Evolutionary conservation across 2,113 vertebrate genomes (phyloP), one percentile per base, ranked within the genome.

Genomic region (Oreotrochilus melanogaster): DNA sequence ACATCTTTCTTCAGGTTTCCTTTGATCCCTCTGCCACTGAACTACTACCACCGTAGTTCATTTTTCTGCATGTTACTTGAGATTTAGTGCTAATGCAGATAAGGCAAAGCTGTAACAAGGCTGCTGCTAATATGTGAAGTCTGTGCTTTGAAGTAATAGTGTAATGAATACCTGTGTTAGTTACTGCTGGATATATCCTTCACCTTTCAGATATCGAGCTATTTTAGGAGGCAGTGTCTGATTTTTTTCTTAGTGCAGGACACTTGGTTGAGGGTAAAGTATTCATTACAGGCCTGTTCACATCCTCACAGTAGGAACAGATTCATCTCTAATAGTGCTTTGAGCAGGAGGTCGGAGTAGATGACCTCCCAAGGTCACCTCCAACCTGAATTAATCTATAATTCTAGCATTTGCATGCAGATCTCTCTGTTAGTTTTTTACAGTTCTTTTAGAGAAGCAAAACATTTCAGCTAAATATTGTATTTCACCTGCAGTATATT

Each of bases 11-110:
- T 91, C 72, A 65, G 27, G 69, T 57, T 92, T 92, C 39, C 37
- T 92, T 88, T 91, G 69, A 92, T 92, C 13, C 53, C 54, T n/a
- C 48, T 61, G 67, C 72, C 69, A 78, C 16, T 57, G 43, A 78
- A 84, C 18, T 69, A 75, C 47, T 92, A 54, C 19, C 45, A 47
- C 85, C 60, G 28, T 50, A 80, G 64, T 58, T 93, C 47, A 67
- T 93, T 91, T 94, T 90, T 74, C 54, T 93, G 79, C 61, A 31
- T 50, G 57, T 48, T 93, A 70, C 42, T 83, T 67, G 61, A 93
- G 78, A 54, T 87, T 89, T 94, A 47, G 71, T 87, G 60, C 72
- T 93, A 28, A 91, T 67, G 54, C n/a, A 90, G 78, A 89, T 95
- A 93, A 95, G 71, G 80, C 37, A 92, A 61, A 76, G 48, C 65